Evolutionary conservation across 2,113 vertebrate species (phyloP).

Genomic region (Corapipo altera): DNA sequence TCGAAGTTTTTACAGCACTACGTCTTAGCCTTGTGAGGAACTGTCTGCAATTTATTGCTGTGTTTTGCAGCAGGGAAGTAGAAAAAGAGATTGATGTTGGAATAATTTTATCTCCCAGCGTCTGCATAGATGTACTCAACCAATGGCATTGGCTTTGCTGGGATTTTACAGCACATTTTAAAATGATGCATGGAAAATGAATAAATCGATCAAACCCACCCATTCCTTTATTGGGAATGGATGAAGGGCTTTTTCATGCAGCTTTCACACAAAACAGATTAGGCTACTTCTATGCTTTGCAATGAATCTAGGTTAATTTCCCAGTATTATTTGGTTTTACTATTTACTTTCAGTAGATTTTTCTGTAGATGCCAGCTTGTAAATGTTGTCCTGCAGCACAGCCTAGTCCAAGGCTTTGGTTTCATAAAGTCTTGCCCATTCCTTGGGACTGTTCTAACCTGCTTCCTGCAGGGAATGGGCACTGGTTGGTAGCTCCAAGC

Average conservation of each 20-base stretch:
- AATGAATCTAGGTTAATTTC: not conserved
- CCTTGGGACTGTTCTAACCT: not conserved
- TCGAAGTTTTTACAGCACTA: constrained; percentile 33
- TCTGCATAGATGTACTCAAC: not conserved
- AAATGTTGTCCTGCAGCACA: not conserved
- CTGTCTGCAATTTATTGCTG: constrained; percentile 38
- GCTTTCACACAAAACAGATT: not conserved
- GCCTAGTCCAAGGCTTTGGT: not conserved
- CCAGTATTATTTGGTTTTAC: not conserved
- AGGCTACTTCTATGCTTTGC: not conserved
- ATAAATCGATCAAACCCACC: not conserved
- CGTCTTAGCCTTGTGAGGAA: constrained; percentile 11
- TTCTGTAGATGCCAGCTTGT: not conserved
- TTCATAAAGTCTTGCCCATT: not conserved
- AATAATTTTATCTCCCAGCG: not conserved
- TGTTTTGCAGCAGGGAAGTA: constrained; percentile 28
- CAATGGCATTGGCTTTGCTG: not conserved
- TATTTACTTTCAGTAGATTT: not conserved
- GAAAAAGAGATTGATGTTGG: constrained; percentile 39
- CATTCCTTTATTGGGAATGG: not conserved
- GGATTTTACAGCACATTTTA: not conserved
- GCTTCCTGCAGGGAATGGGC: not conserved
- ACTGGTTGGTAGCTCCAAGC: not conserved
- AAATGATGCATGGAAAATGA: not conserved
- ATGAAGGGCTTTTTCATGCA: not conserved